Base-by-base conservation (phyloP, 2,113 vertebrate genomes). In the Rhynchomys soricoides region DNA sequence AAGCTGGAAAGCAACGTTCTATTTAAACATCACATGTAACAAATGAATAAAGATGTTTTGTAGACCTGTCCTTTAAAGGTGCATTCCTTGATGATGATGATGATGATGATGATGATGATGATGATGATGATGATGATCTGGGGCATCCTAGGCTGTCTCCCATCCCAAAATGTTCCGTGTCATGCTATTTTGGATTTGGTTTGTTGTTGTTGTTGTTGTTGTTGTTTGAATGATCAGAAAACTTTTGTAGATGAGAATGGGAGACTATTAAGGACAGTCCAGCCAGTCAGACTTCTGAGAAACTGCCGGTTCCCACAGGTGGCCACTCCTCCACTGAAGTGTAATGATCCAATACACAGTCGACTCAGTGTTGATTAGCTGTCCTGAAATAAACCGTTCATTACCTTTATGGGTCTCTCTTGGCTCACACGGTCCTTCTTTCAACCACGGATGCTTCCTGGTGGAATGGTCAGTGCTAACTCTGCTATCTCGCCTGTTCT, bases 1-100 rank as follows among this genome's bases (percentile, higher is more conserved):
- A 92, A 95, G n/a, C 86, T 48, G 97, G 70, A 94, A 96, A 98
- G 95, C 29, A 71, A 87, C 59, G 55, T 97, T 97, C 96, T 88
- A 70, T 31, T 88, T 97, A 97, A 97, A 97, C 97, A 96, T 92
- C 95, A 85, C 92, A 93, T 97, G 97, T 97, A 93, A 97, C 96
- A 98, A 97, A 97, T 91, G 96, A 97, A 97, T 98, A 98, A 98
- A 98, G 78, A 95, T 97, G 90, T 96, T 97, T 98, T 98, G 96
- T 96, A 97, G 97, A 96, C 88, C 96, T 95, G 96, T 92, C 9
- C 21, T 97, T 0, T 79, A 66, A 68, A 92, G 87, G 77, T 97
- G 83, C 96, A 94, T 98, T 98, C 93, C 98, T 98, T 98, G 79
- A 15, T 70, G 68, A 7, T 70, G 68, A 0, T 71, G 68, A 3